Evolutionary conservation across 2,113 vertebrate species (phyloP).

Genomic region (Panthera leo): DNA sequence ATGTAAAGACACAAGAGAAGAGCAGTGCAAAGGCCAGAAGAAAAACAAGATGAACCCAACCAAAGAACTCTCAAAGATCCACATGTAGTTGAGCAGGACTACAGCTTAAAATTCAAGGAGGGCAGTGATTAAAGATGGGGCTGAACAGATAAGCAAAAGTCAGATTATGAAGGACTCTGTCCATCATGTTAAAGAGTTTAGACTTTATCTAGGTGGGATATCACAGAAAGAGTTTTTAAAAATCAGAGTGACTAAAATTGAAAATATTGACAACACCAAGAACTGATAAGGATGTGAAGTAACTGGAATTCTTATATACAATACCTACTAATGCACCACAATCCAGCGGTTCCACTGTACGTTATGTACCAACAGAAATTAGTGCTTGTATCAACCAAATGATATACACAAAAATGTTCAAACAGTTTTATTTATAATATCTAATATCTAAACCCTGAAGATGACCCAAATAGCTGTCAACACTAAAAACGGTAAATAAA

Average conservation of each 20-base stretch:
- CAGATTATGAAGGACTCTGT: background rate
- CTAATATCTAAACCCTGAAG: background rate
- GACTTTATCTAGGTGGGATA: background rate
- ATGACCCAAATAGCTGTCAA: background rate
- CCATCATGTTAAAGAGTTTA: background rate
- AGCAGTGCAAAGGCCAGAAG: background rate
- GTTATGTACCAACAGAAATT: background rate
- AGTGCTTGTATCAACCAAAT: background rate
- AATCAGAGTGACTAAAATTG: conserved; percentile 5
- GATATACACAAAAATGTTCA: background rate
- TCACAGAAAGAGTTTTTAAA: background rate
- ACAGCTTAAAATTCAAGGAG: background rate
- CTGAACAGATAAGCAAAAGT: background rate
- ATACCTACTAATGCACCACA: background rate
- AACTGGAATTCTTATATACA: background rate
- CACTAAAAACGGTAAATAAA: background rate
- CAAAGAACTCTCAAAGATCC: background rate
- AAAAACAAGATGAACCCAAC: background rate
- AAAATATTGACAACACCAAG: background rate
- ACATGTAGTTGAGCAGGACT: background rate
- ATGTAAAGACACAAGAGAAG: background rate
- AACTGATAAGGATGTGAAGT: background rate
- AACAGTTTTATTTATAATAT: background rate
- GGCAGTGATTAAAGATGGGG: background rate
- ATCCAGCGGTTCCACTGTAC: background rate